A percentile compares a stretch with the other conserved stretches of the same genome.
Conservation (phyloP, 30 jellyfish, hydroid and myxozoan genomes). For the Haliclystus octoradiatus region DNA sequence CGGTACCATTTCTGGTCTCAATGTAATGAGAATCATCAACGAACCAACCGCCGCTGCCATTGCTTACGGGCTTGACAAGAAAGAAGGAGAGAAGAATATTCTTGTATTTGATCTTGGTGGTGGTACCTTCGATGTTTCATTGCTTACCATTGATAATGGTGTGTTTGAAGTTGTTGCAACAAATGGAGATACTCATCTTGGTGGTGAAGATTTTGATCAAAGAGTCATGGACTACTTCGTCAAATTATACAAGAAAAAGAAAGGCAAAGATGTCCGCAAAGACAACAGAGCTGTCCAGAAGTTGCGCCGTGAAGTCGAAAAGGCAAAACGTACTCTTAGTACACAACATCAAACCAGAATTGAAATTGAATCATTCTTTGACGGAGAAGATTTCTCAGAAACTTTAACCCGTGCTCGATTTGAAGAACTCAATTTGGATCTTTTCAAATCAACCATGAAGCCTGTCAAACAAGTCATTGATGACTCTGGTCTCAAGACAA, state of each 20-base stretch:
- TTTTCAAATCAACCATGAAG: slow-evolving; percentile 74
- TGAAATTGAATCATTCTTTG: slow-evolving; percentile 91
- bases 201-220: slow-evolving; percentile 99
- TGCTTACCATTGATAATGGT: slow-evolving; percentile 96
- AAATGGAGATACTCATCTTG: slow-evolving; percentile 99
- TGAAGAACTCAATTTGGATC: slow-evolving; percentile 84
- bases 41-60: slow-evolving; percentile 99
- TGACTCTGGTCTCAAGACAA: slow-evolving; percentile 80
- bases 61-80: slow-evolving; percentile 99
- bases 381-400: slow-evolving; percentile 97
- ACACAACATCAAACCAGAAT: slow-evolving; percentile 95
- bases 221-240: slow-evolving; percentile 97
- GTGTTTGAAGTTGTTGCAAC: slow-evolving; percentile 99
- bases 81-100: slow-evolving; percentile 96
- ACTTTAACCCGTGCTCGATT: slow-evolving; percentile 97
- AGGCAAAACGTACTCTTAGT: slow-evolving; percentile 99
- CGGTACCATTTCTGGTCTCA: slow-evolving; percentile 96
- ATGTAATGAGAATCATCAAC: slow-evolving; percentile 96
- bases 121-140: slow-evolving; percentile 99
- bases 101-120: slow-evolving; percentile 99
- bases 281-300: slow-evolving; percentile 98
- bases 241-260: slow-evolving; percentile 90
- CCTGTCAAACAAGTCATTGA: slow-evolving; percentile 88
- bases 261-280: slow-evolving; percentile 90
- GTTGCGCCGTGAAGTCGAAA: slow-evolving; percentile 99